Conservation (phyloP, 2,888 invertebrate species). For the Rhagonycha lutea region DNA sequence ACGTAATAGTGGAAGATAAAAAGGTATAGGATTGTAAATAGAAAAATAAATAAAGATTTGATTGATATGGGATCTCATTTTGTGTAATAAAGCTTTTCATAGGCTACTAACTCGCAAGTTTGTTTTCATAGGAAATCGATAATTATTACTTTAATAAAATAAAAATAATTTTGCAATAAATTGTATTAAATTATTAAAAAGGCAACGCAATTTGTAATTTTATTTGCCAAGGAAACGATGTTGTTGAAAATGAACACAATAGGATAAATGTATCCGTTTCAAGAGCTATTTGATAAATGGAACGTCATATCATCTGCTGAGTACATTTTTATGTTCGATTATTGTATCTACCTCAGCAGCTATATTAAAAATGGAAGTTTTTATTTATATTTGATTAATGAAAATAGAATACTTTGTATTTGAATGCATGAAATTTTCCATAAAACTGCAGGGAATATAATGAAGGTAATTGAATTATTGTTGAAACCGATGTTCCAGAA, state of each 20-base stretch:
- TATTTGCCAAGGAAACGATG: not conserved
- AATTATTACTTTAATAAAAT: not conserved
- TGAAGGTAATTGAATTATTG: not conserved
- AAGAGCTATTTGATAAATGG: slow-evolving; percentile 13
- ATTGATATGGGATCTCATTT: not conserved
- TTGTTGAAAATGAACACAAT: slow-evolving; percentile 16
- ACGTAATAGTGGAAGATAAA: not conserved
- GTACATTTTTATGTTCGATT: slow-evolving; percentile 9
- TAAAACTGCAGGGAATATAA: not conserved
- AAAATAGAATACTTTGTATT: not conserved
- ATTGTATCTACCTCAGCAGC: not conserved
- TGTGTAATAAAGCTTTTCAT: not conserved
- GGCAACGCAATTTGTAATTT: not conserved
- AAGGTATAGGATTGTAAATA: not conserved
- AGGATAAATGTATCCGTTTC: slow-evolving; percentile 18
- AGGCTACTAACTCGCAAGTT: not conserved
- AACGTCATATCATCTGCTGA: slow-evolving; percentile 12
- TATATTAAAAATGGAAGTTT: not conserved
- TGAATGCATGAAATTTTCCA: not conserved
- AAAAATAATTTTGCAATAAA: not conserved
- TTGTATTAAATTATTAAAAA: not conserved
- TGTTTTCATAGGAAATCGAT: not conserved
- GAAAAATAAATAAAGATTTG: not conserved
- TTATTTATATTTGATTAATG: not conserved
- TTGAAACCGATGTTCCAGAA: not conserved